Evolutionary conservation across 2,113 vertebrate species (phyloP), one percentile per base, ranked within the genome.

Genomic region (Rhinolophus sinicus): DNA sequence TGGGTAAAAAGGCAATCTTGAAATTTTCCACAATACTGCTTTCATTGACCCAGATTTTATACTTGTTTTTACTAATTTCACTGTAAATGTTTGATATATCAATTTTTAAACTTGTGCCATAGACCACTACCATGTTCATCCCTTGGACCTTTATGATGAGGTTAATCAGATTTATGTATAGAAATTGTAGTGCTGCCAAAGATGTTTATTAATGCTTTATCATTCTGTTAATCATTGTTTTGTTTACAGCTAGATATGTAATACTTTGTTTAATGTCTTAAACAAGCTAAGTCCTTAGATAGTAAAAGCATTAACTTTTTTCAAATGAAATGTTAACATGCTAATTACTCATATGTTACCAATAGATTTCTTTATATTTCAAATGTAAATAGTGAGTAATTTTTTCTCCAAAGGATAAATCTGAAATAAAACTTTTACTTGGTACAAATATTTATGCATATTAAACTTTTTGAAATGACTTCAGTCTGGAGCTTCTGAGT

Each of bases 321-420:
- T 73, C 56, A 84, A 30, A 88, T 40, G 58, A 72, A 92, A 81
- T 58, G 21, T 73, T 67, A 94, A 72, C 28, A 50, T 90, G 44
- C 40, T 82, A 70, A 82, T 94, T 92, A 72, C 52, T 38, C 19
- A 88, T 94, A 21, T 24, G 75, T 21, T 90, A 69, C 60, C 54
- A 30, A 5, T 52, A 80, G 38, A 56, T 90, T 84, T 40, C 67
- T 94, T 95, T 80, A 90, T 60, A 67, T 96, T 22, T 75, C 28
- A 96, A 56, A 89, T 94, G 3, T 54, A 85, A 94, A 60, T 80
- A 19, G 30, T 92, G 30, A 85, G 35, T 72, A 77, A 52, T 80
- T 94, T 94, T 82, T 88, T 78, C 77, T 70, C 58, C 38, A 69
- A 92, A 83, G 73, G 38, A 47, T 80, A 97, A 84, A 69, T 89